These are phyloP conservation scores for Pseudobourletiella spinata DNA, from an alignment of 1,140 invertebrate species.

Conservation along the genomic window DNA sequence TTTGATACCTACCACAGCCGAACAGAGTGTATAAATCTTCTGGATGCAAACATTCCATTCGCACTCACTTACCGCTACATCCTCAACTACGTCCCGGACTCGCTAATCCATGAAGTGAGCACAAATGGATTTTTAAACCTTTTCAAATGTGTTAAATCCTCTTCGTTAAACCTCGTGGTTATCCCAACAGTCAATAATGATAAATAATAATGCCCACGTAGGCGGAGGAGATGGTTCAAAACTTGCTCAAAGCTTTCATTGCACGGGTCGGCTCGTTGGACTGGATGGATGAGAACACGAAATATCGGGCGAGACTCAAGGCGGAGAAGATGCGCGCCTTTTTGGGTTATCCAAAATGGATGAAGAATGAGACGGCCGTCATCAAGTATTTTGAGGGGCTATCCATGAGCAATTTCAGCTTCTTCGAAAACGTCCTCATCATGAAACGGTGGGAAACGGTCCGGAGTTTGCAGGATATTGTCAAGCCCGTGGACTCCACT, in stretches of 20 bases:
- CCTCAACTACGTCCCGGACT: conserved; percentile 21
- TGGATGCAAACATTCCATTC: conserved; percentile 29
- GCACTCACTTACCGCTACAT: conserved; percentile 33
- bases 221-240: conserved; percentile 56
- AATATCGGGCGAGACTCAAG: conserved; percentile 50
- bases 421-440: conserved; percentile 31
- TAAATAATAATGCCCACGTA: conserved; percentile 33
- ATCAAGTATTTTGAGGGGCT: conserved; percentile 40
- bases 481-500: conserved; percentile 20
- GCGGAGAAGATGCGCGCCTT: conserved; percentile 49
- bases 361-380: conserved; percentile 48
- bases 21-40: conserved; percentile 29
- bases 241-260: conserved; percentile 50
- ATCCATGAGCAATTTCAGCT: conserved; percentile 21
- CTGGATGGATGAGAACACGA: conserved; percentile 57
- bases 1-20: conserved; percentile 19
- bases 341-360: conserved; percentile 57
- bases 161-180: too few relatives aligned
- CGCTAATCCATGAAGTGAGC: conserved; percentile 24
- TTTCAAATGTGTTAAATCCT: too few relatives aligned
- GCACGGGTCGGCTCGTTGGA: conserved; percentile 45
- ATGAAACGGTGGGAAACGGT: conserved; percentile 26
- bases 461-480: conserved; percentile 6
- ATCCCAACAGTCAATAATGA: too few relatives aligned
- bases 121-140: background rate